A percentile compares a stretch with the other conserved stretches of the same genome.
phyloP scores from a whole-genome alignment of 2,888 invertebrate species.

The Nemoura dubitans region DNA sequence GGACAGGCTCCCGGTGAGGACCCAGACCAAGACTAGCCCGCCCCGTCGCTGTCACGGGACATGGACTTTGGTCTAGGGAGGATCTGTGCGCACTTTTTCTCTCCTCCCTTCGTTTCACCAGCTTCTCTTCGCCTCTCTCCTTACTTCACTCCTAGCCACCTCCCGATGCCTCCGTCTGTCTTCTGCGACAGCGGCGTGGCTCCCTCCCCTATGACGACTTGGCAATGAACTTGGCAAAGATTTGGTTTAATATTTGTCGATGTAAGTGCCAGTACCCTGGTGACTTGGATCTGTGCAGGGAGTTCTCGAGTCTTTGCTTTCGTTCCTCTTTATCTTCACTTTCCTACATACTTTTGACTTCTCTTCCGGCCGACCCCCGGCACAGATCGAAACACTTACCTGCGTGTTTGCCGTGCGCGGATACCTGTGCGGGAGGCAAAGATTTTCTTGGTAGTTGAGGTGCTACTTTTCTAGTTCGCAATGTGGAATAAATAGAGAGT shows the following conservation, averaged over 20 bases:
- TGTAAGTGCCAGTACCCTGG: background rate
- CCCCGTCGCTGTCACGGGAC: too few species aligned
- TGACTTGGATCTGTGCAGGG: background rate
- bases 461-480: background rate
- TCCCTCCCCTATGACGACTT: background rate
- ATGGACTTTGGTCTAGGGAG: too few species aligned
- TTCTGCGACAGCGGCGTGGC: background rate
- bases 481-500: background rate
- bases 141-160: background rate
- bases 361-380: slow-evolving; percentile 7
- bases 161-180: background rate
- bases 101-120: background rate
- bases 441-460: background rate
- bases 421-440: background rate
- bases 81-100: background rate
- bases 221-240: background rate
- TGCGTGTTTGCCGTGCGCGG: slow-evolving; percentile 12
- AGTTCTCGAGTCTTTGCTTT: background rate
- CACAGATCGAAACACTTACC: background rate
- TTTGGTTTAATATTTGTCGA: background rate
- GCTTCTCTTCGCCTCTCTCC: background rate
- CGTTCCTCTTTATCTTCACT: background rate
- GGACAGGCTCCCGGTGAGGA: too few species aligned
- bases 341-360: background rate
- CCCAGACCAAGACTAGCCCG: too few species aligned